Percentiles rank a stretch among this genome's conserved stretches.
These are phyloP conservation scores for Danio tinwini DNA, from an alignment of 2,797 vertebrate species.

Conservation along the genomic window DNA sequence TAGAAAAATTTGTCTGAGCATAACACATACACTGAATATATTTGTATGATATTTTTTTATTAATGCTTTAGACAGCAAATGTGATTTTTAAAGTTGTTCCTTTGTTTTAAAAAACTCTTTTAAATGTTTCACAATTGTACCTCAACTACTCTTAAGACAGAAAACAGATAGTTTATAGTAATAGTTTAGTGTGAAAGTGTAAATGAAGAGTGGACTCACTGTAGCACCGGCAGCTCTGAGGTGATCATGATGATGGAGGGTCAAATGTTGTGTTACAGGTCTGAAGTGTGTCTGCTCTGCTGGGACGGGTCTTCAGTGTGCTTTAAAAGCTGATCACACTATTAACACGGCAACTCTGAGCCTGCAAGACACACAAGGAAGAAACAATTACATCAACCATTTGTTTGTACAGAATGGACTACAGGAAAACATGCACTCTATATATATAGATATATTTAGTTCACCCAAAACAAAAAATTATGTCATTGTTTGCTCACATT, in stretches of 20 bases:
- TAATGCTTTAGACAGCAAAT: too few species aligned
- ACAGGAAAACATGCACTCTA: not conserved
- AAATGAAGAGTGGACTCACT: slow-evolving; percentile 83
- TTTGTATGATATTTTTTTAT: too few species aligned
- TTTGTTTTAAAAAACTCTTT: not conserved
- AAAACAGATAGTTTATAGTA: not conserved
- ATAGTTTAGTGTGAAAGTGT: not conserved
- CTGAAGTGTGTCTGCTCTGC: slow-evolving; percentile 2
- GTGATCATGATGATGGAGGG: slow-evolving; percentile 86
- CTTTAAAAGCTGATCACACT: slow-evolving; percentile 16
- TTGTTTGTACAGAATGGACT: not conserved
- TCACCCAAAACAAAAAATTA: not conserved
- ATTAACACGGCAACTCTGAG: slow-evolving; percentile 29
- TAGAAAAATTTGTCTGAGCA: not conserved
- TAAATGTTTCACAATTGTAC: not conserved
- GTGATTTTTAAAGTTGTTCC: too few species aligned
- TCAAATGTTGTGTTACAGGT: slow-evolving; percentile 39
- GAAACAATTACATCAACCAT: not conserved
- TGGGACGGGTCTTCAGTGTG: not conserved
- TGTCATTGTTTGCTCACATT: too few species aligned
- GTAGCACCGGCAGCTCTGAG: slow-evolving; percentile 94
- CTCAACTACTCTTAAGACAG: not conserved
- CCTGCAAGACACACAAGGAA: slow-evolving; percentile 14
- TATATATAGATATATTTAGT: slow-evolving; percentile 11
- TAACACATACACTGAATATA: not conserved